Evolutionary conservation across 2,797 vertebrate species (phyloP).

Genomic region (Microhierax caerulescens): DNA sequence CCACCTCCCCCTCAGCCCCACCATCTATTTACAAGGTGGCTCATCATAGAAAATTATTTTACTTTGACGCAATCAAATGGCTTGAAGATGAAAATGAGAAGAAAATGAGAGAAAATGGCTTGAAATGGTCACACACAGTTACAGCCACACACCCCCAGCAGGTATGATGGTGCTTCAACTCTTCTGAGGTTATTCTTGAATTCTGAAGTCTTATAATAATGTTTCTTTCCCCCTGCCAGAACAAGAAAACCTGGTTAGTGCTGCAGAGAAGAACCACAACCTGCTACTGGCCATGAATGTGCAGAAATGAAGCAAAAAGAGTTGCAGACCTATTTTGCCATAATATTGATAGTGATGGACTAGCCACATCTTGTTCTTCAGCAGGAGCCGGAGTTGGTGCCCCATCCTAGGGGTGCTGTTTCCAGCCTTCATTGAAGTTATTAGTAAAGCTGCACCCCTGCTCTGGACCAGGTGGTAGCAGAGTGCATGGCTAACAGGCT

Average conservation of each 20-base stretch:
- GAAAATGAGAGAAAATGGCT: conserved; percentile 1
- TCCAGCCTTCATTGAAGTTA: background rate
- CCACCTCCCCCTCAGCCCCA: background rate
- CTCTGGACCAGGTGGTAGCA: background rate
- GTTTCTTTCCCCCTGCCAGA: background rate
- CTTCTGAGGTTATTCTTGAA: background rate
- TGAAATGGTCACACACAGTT: background rate
- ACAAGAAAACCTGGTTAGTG: background rate
- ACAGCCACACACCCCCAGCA: background rate
- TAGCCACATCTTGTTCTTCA: background rate
- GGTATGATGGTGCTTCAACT: background rate
- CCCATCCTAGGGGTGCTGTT: background rate
- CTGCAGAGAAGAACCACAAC: background rate
- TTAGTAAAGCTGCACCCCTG: background rate
- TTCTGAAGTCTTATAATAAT: background rate
- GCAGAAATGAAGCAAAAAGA: background rate
- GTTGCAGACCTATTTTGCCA: background rate
- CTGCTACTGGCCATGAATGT: rapidly evolving
- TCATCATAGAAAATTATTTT: background rate
- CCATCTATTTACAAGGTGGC: background rate
- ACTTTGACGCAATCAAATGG: background rate
- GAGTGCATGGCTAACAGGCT: background rate
- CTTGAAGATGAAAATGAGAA: too few relatives aligned
- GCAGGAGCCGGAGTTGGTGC: rapidly evolving
- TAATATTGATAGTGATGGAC: background rate